These are phyloP conservation scores for Tiphia femorata DNA, from an alignment of 2,888 invertebrate genomes.

Conservation along the genomic window DNA sequence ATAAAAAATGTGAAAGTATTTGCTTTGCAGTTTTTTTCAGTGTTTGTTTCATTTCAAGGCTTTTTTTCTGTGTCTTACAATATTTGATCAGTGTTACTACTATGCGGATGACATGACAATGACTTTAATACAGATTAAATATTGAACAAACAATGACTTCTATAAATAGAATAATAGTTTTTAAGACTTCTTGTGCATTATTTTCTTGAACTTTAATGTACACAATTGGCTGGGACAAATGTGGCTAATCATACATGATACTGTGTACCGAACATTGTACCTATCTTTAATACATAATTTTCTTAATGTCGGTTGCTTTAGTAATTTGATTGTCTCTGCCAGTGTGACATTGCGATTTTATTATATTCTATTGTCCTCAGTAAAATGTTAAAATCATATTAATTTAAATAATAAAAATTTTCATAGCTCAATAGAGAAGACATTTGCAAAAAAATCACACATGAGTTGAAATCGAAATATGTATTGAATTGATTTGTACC, in stretches of 20 bases:
- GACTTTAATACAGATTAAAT: slow-evolving; percentile 30
- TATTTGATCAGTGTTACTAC: slow-evolving; percentile 41
- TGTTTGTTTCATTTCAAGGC: slow-evolving; percentile 36
- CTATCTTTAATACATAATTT: slow-evolving; percentile 4
- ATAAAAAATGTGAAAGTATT: slow-evolving; percentile 52
- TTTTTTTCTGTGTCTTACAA: slow-evolving; percentile 51
- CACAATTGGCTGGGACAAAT: slow-evolving; percentile 30
- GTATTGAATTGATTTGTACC: too few species aligned
- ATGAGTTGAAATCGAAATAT: too few species aligned
- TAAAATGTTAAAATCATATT: slow-evolving; percentile 7
- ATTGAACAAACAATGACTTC: slow-evolving; percentile 16
- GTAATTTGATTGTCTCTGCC: slow-evolving; percentile 40
- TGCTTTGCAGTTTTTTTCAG: slow-evolving; percentile 34
- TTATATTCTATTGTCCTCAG: slow-evolving; percentile 1
- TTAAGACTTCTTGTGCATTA: not conserved
- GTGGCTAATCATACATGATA: slow-evolving; percentile 6
- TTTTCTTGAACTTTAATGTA: slow-evolving; percentile 15
- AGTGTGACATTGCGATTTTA: slow-evolving; percentile 28
- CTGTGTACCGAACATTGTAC: slow-evolving; percentile 6
- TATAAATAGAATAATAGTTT: slow-evolving; percentile 16
- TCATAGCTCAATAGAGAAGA: slow-evolving; percentile 3
- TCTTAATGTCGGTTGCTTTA: slow-evolving; percentile 13
- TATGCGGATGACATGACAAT: slow-evolving; percentile 32
- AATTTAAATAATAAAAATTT: slow-evolving; percentile 8
- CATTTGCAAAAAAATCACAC: slow-evolving; percentile 1